These are phyloP conservation scores for Pseudochromis fuscus DNA, from an alignment of 2,797 vertebrate genomes.

Conservation along the genomic window DNA sequence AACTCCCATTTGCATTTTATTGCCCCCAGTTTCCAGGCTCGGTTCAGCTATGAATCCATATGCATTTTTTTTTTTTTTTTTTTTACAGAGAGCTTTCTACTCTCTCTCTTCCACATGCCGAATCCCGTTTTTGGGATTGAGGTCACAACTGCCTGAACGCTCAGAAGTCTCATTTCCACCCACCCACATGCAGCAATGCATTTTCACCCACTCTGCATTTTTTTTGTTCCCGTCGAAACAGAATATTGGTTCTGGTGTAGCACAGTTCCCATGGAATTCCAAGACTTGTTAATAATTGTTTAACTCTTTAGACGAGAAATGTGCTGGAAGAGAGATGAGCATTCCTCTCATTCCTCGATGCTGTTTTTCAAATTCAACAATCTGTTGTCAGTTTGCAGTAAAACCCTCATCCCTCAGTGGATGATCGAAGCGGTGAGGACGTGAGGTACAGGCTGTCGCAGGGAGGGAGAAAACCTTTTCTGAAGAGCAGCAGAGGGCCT, in stretches of 20 bases:
- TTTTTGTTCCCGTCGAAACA: constrained; percentile 11
- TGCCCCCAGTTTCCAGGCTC: constrained; percentile 27
- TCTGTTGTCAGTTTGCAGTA: constrained; percentile 34
- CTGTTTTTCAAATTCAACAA: constrained; percentile 40
- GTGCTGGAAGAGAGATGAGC: constrained; percentile 17
- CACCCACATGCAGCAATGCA: constrained; percentile 39
- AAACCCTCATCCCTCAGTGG: constrained; percentile 28
- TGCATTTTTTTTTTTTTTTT: constrained; percentile 30
- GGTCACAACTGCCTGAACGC: constrained; percentile 66
- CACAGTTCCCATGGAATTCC: constrained; percentile 37
- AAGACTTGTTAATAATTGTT: constrained; percentile 33
- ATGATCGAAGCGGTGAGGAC: not conserved
- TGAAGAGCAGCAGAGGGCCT: not conserved
- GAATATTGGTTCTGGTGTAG: constrained; percentile 52
- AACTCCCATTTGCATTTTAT: constrained; percentile 46
- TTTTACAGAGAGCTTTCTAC: constrained; percentile 35
- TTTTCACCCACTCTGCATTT: constrained; percentile 44
- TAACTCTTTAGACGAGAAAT: constrained; percentile 14
- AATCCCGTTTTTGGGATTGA: constrained; percentile 69
- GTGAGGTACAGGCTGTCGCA: not conserved
- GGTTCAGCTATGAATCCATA: constrained; percentile 41
- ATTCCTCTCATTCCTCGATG: constrained; percentile 37
- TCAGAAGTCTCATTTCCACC: constrained; percentile 57
- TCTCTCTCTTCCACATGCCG: constrained; percentile 14
- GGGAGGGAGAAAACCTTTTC: not conserved